These are phyloP conservation scores for Theocolax elegans DNA, from an alignment of 1,140 invertebrate species.

Conservation along the genomic window DNA sequence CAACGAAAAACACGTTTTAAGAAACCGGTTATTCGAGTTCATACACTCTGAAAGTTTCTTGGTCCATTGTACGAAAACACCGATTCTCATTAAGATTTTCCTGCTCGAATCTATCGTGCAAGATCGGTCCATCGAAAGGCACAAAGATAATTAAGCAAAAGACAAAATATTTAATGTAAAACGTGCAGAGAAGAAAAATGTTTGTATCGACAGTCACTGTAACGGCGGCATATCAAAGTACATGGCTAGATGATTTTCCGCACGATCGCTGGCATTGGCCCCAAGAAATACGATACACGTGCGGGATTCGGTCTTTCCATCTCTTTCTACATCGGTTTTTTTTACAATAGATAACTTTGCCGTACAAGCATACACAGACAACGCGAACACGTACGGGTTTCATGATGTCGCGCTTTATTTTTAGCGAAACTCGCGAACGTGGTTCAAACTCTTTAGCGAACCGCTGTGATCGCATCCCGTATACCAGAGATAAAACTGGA, in stretches of 20 bases:
- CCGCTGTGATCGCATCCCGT: slow-evolving; percentile 24
- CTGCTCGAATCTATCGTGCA: not conserved
- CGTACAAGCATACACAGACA: not conserved
- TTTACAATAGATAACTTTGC: slow-evolving; percentile 27
- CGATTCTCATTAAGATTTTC: slow-evolving; percentile 5
- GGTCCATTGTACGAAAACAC: not conserved
- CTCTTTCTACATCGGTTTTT: not conserved
- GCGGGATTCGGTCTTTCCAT: not conserved
- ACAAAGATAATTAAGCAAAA: not conserved
- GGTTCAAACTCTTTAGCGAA: too few species aligned
- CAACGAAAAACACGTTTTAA: not conserved
- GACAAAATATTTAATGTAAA: not conserved
- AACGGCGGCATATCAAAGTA: not conserved
- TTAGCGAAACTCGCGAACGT: not conserved
- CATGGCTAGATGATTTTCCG: slow-evolving; percentile 4
- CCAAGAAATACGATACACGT: slow-evolving; percentile 22
- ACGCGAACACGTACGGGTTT: not conserved
- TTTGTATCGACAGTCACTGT: too few species aligned
- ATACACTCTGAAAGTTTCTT: not conserved
- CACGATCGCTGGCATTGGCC: slow-evolving; percentile 2
- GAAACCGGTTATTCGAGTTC: slow-evolving; percentile 3
- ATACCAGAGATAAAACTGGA: slow-evolving; percentile 19
- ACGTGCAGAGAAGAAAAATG: not conserved
- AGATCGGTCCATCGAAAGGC: not conserved
- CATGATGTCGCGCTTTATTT: slow-evolving; percentile 28